A percentile compares a stretch with the other conserved stretches of the same genome.
phyloP scores from a whole-genome alignment of 2,888 invertebrate genomes.

The Drosophila leonis region DNA sequence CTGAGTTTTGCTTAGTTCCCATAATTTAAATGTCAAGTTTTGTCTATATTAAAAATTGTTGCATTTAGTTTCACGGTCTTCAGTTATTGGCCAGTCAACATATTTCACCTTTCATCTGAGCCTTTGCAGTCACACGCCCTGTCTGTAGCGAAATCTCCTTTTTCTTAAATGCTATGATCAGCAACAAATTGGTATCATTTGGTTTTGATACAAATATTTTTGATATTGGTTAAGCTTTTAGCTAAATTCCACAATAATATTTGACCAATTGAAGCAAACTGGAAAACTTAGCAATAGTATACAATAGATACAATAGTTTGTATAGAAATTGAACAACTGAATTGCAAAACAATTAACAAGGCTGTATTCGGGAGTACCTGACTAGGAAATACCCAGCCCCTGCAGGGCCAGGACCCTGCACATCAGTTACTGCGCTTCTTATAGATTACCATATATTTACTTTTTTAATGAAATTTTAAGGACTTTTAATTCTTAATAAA shows the following conservation, averaged over 20 bases:
- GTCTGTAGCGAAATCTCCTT: slow-evolving; percentile 58
- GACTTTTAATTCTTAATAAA: no score
- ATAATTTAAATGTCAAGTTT: slow-evolving; percentile 85
- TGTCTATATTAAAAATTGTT: slow-evolving; percentile 84
- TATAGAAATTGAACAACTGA: not conserved
- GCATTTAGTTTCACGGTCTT: slow-evolving; percentile 14
- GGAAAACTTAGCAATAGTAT: not conserved
- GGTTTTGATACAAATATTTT: slow-evolving; percentile 54
- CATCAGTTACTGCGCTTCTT: no score
- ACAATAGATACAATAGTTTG: not conserved
- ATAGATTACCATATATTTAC: no score
- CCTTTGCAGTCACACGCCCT: slow-evolving; percentile 43
- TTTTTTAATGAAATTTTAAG: no score
- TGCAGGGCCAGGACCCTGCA: no score
- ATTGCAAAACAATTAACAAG: no score
- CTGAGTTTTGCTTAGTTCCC: slow-evolving; percentile 80
- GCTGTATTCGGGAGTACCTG: not conserved
- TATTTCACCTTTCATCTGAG: slow-evolving; percentile 30
- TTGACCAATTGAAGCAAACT: not conserved
- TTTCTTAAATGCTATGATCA: slow-evolving; percentile 56
- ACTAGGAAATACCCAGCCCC: not conserved
- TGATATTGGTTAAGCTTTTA: slow-evolving; percentile 9
- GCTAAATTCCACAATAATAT: slow-evolving; percentile 10
- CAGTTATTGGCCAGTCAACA: not conserved
- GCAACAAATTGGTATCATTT: slow-evolving; percentile 64